These are phyloP conservation scores for Mythimna lalbum DNA, from an alignment of 2,888 invertebrate species.

Conservation along the genomic window DNA sequence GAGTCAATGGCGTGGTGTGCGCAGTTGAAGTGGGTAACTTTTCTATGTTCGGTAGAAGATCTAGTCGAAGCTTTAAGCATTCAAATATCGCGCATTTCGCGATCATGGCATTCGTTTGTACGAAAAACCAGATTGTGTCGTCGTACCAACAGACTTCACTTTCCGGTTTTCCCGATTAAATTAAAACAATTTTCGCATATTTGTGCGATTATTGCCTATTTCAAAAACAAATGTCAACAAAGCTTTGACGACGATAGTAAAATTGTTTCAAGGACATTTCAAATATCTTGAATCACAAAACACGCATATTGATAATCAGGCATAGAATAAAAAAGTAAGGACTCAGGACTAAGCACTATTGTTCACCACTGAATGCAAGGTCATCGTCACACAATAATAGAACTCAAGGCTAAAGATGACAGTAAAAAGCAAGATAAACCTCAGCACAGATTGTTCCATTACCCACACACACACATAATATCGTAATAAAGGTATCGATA, in stretches of 20 bases:
- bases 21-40: too few species aligned
- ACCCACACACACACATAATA: slow-evolving; percentile 7
- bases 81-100: too few species aligned
- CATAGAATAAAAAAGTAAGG: slow-evolving; percentile 10
- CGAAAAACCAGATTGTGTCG: too few species aligned
- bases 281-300: not conserved
- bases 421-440: slow-evolving; percentile 14
- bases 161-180: too few species aligned
- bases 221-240: not conserved
- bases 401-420: slow-evolving; percentile 6
- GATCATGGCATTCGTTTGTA: too few species aligned
- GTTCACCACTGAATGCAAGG: slow-evolving; percentile 10
- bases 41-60: too few species aligned
- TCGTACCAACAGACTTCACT: too few species aligned
- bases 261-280: not conserved
- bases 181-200: too few species aligned
- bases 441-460: not conserved
- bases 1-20: too few species aligned
- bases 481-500: slow-evolving; percentile 18
- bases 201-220: not conserved
- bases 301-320: not conserved
- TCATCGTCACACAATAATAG: not conserved
- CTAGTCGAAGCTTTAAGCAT: too few species aligned
- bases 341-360: slow-evolving; percentile 20
- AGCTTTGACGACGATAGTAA: not conserved